Evolutionary conservation across 2,797 vertebrate species (phyloP).

Genomic region (Rachycentron canadum): DNA sequence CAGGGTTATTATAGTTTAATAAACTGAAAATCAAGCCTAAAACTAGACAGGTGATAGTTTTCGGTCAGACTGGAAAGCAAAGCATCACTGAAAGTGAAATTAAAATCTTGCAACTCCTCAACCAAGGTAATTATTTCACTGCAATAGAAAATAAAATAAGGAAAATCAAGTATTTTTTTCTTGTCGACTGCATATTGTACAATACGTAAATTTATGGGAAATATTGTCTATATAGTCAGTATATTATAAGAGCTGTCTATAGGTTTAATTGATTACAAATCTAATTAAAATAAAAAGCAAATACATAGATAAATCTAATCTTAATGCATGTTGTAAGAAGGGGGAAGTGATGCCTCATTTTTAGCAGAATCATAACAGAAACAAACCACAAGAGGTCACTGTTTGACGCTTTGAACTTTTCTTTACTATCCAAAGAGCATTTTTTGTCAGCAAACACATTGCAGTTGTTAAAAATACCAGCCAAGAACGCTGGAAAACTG

Average conservation of each 20-base stretch:
- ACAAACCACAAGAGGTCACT: conserved; percentile 58
- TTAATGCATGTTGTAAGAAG: background rate
- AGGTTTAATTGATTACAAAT: background rate
- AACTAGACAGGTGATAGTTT: background rate
- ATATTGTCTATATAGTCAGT: background rate
- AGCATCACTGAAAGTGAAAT: background rate
- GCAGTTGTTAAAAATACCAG: background rate
- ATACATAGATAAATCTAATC: background rate
- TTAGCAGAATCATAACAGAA: background rate
- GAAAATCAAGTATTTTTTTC: background rate
- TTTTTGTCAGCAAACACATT: conserved; percentile 7
- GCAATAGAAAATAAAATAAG: background rate
- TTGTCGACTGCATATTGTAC: background rate
- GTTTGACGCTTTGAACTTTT: conserved; percentile 15
- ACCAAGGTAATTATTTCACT: background rate
- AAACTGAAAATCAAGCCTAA: conserved; percentile 12
- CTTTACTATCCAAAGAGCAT: background rate
- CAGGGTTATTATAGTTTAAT: conserved; percentile 46
- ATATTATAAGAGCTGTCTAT: background rate
- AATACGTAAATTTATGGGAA: background rate
- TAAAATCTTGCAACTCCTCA: background rate
- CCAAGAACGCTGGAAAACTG: background rate
- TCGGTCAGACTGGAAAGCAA: background rate
- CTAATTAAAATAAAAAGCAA: background rate
- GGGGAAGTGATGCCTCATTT: background rate